Conservation (phyloP, 2,113 vertebrate species). For the Varanus salvator region DNA sequence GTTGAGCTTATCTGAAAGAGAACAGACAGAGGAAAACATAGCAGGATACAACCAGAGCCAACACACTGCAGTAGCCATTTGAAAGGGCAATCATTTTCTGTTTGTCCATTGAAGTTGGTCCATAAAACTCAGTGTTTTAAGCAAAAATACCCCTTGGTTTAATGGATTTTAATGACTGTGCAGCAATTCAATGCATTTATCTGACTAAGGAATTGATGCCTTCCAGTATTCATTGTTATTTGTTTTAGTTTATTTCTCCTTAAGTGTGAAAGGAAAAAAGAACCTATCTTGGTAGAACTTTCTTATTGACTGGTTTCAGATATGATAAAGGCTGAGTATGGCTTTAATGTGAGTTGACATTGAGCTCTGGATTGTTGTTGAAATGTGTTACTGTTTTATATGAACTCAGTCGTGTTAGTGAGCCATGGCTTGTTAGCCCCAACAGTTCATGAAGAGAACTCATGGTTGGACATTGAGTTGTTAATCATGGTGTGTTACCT, state of each 20-base stretch:
- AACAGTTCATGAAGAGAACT: no score
- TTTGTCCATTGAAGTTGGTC: not conserved
- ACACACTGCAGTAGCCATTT: not conserved
- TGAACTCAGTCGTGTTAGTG: no score
- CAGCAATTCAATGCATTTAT: not conserved
- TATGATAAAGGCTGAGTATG: no score
- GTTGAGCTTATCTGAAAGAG: not conserved
- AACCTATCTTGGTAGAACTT: slow-evolving; percentile 24
- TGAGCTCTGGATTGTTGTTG: no score
- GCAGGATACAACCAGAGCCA: not conserved
- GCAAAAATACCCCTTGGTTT: not conserved
- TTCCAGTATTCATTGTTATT: not conserved
- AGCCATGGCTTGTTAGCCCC: no score
- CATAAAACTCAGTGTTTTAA: not conserved
- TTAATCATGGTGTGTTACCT: no score
- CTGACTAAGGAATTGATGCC: not conserved
- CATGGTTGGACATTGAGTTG: no score
- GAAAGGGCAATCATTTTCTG: not conserved
- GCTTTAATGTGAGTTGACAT: no score
- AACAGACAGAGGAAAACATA: not conserved
- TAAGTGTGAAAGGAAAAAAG: slow-evolving; percentile 16
- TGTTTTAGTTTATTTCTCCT: not conserved
- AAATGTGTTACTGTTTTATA: no score
- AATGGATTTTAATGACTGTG: slow-evolving; percentile 1
- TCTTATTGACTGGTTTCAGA: not conserved